These are phyloP conservation scores for Phrynocephalus vlangalii DNA, from an alignment of 2,797 vertebrate species.

Conservation along the genomic window DNA sequence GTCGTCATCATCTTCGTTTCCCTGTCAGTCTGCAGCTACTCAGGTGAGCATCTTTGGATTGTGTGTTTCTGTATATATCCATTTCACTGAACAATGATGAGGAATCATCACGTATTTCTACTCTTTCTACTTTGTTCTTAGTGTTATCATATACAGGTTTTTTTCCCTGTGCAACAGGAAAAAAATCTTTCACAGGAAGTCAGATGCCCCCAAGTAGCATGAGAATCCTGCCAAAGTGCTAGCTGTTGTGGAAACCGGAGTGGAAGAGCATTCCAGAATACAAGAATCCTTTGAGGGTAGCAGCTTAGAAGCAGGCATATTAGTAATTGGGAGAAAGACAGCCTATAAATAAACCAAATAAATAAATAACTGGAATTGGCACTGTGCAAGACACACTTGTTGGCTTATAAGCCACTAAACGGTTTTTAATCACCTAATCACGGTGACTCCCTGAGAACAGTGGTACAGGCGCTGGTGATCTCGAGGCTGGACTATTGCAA, in stretches of 20 bases:
- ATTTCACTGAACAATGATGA: background rate
- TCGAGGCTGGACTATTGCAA: too few species aligned
- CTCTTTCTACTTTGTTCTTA: background rate
- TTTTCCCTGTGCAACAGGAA: background rate
- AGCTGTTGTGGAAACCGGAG: background rate
- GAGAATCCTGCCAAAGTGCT: background rate
- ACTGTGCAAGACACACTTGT: background rate
- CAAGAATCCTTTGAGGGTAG: too few species aligned
- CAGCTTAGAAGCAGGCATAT: background rate
- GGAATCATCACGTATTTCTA: background rate
- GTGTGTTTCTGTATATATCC: background rate
- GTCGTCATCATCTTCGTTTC: constrained; percentile 84
- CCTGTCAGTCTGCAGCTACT: constrained; percentile 89
- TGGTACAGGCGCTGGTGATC: too few species aligned
- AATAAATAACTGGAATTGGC: too few species aligned
- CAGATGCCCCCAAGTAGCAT: background rate
- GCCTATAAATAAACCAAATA: too few species aligned
- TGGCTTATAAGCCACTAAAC: background rate
- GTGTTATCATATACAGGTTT: background rate
- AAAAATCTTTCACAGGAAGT: background rate
- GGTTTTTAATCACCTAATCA: background rate
- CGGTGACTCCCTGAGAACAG: too few species aligned
- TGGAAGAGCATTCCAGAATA: background rate
- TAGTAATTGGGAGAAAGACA: too few species aligned
- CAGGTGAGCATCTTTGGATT: constrained; percentile 85